Conservation (phyloP, 2,888 invertebrate genomes). For the Nemotelus pantherinus region DNA sequence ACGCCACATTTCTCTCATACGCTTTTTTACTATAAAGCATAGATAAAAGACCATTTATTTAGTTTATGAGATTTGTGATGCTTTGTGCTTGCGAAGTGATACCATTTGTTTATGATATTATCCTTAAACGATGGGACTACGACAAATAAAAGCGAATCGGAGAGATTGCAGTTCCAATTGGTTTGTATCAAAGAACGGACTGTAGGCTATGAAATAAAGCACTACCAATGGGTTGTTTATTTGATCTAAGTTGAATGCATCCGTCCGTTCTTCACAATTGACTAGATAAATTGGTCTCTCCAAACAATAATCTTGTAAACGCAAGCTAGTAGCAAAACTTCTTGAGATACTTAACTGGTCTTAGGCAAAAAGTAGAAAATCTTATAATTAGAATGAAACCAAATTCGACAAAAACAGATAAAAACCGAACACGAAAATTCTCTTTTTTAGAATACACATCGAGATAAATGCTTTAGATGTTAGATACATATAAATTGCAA, state of each 20-base stretch:
- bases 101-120: neutral
- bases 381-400: too few species aligned
- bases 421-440: too few species aligned
- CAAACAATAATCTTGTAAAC: neutral
- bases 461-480: neutral
- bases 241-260: neutral
- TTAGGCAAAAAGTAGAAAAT: too few species aligned
- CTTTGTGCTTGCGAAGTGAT: constrained; percentile 35
- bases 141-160: neutral
- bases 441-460: too few species aligned
- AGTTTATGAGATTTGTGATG: constrained; percentile 14
- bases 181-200: neutral
- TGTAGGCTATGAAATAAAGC: neutral
- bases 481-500: neutral
- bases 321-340: constrained; percentile 6
- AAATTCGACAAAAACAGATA: too few species aligned
- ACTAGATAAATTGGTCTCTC: constrained; percentile 35
- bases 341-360: too few species aligned
- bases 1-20: too few species aligned
- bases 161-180: constrained; percentile 16
- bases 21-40: constrained; percentile 18
- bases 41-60: constrained; percentile 38
- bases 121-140: neutral
- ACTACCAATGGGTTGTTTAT: neutral
- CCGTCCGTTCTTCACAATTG: constrained; percentile 20